phyloP scores from a whole-genome alignment of 2,113 vertebrate genomes.

The Halcyon senegalensis region DNA sequence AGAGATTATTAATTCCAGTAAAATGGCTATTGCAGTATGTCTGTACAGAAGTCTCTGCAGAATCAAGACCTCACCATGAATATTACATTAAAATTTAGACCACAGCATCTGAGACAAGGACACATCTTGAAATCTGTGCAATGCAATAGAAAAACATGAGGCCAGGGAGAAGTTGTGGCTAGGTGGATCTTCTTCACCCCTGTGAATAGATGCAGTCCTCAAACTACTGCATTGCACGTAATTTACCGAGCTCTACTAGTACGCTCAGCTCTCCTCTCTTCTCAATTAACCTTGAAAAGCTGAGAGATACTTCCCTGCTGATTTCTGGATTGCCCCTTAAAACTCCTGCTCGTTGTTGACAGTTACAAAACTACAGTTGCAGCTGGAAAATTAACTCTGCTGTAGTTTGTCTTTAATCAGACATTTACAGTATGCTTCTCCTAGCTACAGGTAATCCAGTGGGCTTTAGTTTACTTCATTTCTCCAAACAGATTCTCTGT shows the following conservation, averaged over 20 bases:
- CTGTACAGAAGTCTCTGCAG: not conserved
- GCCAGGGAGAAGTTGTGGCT: not conserved
- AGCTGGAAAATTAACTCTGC: conserved; percentile 37
- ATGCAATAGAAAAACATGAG: not conserved
- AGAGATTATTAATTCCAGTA: not conserved
- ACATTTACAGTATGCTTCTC: not conserved
- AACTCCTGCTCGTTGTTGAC: conserved; percentile 58
- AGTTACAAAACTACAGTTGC: conserved; percentile 38
- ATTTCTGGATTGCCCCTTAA: conserved; percentile 66
- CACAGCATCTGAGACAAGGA: not conserved
- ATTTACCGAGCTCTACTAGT: conserved; percentile 21
- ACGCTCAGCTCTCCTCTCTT: conserved; percentile 4
- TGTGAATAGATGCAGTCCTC: conserved; percentile 34
- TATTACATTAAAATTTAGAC: not conserved
- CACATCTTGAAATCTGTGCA: conserved; percentile 17
- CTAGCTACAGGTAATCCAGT: not conserved
- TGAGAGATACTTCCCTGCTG: conserved; percentile 62
- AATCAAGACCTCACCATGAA: not conserved
- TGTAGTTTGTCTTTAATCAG: conserved; percentile 30
- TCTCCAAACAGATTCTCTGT: not conserved
- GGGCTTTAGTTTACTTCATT: not conserved
- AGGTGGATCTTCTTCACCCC: not conserved
- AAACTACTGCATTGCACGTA: not conserved
- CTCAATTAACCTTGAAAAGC: conserved; percentile 72
- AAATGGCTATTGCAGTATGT: not conserved